Base-by-base conservation (phyloP, 2,113 vertebrate species). In the Ceuthmochares aereus region DNA sequence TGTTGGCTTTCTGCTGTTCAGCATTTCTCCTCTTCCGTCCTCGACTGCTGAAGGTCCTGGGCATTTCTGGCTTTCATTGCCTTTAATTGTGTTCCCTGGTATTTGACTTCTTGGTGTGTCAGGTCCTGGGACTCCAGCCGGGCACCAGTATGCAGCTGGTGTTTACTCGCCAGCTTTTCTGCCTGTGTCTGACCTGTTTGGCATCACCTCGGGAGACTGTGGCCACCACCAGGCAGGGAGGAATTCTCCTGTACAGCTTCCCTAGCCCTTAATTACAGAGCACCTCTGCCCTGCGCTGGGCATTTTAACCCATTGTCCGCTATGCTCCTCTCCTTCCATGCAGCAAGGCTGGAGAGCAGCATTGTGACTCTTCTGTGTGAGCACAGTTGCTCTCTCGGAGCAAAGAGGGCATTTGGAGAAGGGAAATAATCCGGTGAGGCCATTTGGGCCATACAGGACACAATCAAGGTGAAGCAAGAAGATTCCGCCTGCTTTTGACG, bases 361-460 rank as follows among this genome's bases (percentile, higher is more conserved):
- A 2, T 7, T 1, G 2, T 12, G 19, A 3, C 55, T 36, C 36
- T 47, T 1, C 26, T 62, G 30, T 10, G 0, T 6, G 25, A 29
- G 34, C 54, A 16, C 51, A 3, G 34, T 17, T 68, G 0, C 29
- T 16, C 45, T 5, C 34, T 23, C 27, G 3, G 37, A 29, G 37
- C 1, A 4, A 42, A 9, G 56, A 36, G 40, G 16, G 30, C 8
- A 2, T 64, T 43, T 14, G 19, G 32, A 37, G 25, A 14, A 12
- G 17, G 30, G 30, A 56, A 56, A 30, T 14, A 8, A 23, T 12
- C 32, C 11, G 11, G 6, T 47, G 2, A 12, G 34, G n/a, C 13
- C 13, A 0, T 75, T 59, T 37, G 68, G 55, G n/a, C 17, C 32
- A 3, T 5, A 5, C 4, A 67, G 67, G 62, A 18, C 13, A 49